phyloP scores from a whole-genome alignment of 1,140 invertebrate genomes.

The Leptinotarsa undecemlineata region DNA sequence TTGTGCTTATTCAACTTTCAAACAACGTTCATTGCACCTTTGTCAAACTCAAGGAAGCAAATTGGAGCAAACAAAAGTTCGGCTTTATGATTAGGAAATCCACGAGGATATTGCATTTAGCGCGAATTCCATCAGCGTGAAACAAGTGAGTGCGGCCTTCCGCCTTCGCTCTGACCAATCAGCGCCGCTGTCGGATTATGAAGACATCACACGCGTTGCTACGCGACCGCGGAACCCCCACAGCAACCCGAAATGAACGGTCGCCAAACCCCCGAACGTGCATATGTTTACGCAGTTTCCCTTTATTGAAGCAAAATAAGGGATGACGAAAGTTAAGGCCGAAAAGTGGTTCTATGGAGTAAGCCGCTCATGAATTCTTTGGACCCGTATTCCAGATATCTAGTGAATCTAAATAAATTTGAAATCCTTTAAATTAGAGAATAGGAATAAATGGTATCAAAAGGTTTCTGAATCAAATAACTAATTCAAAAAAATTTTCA shows the following conservation, averaged over 20 bases:
- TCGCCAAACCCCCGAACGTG: slow-evolving; percentile 26
- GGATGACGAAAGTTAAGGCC: not conserved
- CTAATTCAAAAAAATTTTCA: too few relatives aligned
- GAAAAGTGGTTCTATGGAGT: too few relatives aligned
- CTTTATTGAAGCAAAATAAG: slow-evolving; percentile 11
- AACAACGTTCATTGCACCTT: not conserved
- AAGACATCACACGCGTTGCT: slow-evolving; percentile 54
- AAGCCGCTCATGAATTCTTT: too few relatives aligned
- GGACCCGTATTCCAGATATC: too few relatives aligned
- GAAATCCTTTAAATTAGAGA: too few relatives aligned
- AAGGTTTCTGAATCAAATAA: too few relatives aligned
- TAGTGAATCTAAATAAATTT: too few relatives aligned
- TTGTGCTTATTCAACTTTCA: not conserved
- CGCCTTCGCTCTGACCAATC: slow-evolving; percentile 50
- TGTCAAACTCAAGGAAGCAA: not conserved
- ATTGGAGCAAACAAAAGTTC: slow-evolving; percentile 11
- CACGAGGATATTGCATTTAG: slow-evolving; percentile 39
- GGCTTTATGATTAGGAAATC: slow-evolving; percentile 34
- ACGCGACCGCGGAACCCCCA: slow-evolving; percentile 49
- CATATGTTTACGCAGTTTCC: slow-evolving; percentile 25
- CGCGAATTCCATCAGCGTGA: slow-evolving; percentile 47
- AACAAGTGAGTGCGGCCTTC: slow-evolving; percentile 43
- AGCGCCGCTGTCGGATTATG: slow-evolving; percentile 52
- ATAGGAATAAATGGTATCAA: too few relatives aligned
- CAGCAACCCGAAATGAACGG: slow-evolving; percentile 45